Conservation (phyloP, 2,888 invertebrate genomes). For the Dicycla oo region DNA sequence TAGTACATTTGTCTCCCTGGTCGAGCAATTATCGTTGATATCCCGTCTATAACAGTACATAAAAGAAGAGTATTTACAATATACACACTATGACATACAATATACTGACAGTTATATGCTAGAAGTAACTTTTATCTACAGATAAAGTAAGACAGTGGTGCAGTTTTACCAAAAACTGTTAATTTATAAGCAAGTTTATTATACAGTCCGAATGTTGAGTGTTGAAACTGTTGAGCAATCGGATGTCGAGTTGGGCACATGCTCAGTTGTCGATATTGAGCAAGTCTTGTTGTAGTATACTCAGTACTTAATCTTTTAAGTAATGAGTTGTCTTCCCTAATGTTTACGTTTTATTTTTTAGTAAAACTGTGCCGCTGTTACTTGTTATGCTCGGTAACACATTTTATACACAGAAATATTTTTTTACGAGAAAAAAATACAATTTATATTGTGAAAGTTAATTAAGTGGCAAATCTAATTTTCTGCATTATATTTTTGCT, state of each 20-base stretch:
- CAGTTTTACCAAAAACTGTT: slow-evolving; percentile 74
- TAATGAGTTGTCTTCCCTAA: slow-evolving; percentile 53
- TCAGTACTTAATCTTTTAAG: slow-evolving; percentile 53
- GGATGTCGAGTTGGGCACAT: slow-evolving; percentile 37
- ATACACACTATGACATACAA: slow-evolving; percentile 87
- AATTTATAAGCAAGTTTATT: slow-evolving; percentile 59
- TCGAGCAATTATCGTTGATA: slow-evolving; percentile 84
- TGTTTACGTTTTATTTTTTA: slow-evolving; percentile 67
- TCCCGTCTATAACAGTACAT: slow-evolving; percentile 85
- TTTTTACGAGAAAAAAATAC: slow-evolving; percentile 84
- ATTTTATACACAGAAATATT: slow-evolving; percentile 90
- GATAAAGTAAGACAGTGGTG: slow-evolving; percentile 78
- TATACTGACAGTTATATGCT: slow-evolving; percentile 86
- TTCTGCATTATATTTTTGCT: slow-evolving; percentile 90
- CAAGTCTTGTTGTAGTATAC: slow-evolving; percentile 59
- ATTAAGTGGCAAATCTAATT: slow-evolving; percentile 89
- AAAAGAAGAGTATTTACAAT: slow-evolving; percentile 89
- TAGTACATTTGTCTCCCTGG: slow-evolving; percentile 78
- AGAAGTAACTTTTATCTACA: slow-evolving; percentile 88
- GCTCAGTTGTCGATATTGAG: slow-evolving; percentile 42
- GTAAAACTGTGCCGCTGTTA: slow-evolving; percentile 75
- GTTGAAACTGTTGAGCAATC: slow-evolving; percentile 51
- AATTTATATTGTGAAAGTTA: slow-evolving; percentile 88
- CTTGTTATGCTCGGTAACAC: slow-evolving; percentile 88
- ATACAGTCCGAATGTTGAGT: slow-evolving; percentile 50